Conservation (phyloP, 2,797 vertebrate species). For the Centropyge bicolor region DNA sequence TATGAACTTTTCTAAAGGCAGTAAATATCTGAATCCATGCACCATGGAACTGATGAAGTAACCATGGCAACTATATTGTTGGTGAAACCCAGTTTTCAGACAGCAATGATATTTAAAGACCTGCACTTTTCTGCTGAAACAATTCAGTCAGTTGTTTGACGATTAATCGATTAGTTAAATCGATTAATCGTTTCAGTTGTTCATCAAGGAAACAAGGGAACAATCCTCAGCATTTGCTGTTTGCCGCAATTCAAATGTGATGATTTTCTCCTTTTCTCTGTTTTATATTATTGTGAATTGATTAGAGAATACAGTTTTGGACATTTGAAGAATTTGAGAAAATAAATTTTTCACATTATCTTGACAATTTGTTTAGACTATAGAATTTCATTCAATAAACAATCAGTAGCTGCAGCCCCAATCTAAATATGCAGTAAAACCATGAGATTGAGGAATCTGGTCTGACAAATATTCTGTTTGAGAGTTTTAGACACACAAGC, state of each 20-base stretch:
- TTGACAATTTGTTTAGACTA: no score
- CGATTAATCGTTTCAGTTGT: not conserved
- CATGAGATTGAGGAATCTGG: not conserved
- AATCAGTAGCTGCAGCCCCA: not conserved
- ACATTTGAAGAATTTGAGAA: no score
- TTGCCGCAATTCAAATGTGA: not conserved
- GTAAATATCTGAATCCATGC: not conserved
- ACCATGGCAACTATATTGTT: constrained; percentile 10
- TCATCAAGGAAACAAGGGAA: not conserved
- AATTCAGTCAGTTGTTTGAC: no score
- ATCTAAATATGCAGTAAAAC: not conserved
- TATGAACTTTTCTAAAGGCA: not conserved
- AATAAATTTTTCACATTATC: no score
- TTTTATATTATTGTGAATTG: no score
- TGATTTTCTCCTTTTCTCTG: not conserved
- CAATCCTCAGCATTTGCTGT: not conserved
- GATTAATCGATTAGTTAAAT: not conserved
- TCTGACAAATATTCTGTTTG: not conserved
- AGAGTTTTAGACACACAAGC: not conserved
- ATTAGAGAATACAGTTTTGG: no score
- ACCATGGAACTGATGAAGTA: not conserved
- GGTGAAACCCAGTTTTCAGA: not conserved
- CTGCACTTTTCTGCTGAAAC: not conserved
- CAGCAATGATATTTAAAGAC: not conserved
- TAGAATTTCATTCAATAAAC: no score